Evolutionary conservation across 2,797 vertebrate species (phyloP).

Genomic region (Glyptemys insculpta): DNA sequence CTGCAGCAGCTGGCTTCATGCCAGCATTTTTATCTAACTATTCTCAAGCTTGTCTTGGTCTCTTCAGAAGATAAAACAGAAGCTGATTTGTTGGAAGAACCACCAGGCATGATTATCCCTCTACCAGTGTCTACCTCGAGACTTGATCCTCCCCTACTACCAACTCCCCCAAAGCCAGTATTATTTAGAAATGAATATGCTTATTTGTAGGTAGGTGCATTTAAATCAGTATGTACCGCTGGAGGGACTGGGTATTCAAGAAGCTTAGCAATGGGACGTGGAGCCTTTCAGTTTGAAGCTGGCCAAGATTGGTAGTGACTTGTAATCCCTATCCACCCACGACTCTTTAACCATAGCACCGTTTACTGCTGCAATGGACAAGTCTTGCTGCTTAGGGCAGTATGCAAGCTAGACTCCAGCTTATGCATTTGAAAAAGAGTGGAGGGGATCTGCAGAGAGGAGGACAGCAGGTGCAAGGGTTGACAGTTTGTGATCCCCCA

Average conservation of each 20-base stretch:
- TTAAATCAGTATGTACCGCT: conserved; percentile 20
- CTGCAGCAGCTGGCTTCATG: conserved; percentile 25
- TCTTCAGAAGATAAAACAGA: conserved; percentile 53
- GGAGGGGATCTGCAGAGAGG: not conserved
- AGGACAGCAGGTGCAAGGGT: not conserved
- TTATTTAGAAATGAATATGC: conserved; percentile 58
- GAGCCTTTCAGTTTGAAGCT: not conserved
- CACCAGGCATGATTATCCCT: not conserved
- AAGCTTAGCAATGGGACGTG: not conserved
- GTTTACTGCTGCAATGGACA: not conserved
- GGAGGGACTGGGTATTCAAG: conserved; percentile 14
- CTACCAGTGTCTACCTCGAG: not conserved
- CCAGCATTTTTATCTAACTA: conserved; percentile 29
- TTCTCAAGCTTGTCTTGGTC: conserved; percentile 42
- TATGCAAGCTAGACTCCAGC: not conserved
- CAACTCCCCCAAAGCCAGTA: conserved; percentile 5
- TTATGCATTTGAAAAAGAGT: not conserved
- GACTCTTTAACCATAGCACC: not conserved
- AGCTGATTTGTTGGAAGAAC: not conserved
- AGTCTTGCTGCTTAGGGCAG: not conserved
- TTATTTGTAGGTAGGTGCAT: conserved; percentile 44
- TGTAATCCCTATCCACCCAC: not conserved
- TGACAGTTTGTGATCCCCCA: not conserved
- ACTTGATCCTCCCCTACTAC: conserved; percentile 40
- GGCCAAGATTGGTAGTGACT: not conserved